These are phyloP conservation scores for Plecotus auritus DNA, from an alignment of 2,113 vertebrate species.

Conservation along the genomic window DNA sequence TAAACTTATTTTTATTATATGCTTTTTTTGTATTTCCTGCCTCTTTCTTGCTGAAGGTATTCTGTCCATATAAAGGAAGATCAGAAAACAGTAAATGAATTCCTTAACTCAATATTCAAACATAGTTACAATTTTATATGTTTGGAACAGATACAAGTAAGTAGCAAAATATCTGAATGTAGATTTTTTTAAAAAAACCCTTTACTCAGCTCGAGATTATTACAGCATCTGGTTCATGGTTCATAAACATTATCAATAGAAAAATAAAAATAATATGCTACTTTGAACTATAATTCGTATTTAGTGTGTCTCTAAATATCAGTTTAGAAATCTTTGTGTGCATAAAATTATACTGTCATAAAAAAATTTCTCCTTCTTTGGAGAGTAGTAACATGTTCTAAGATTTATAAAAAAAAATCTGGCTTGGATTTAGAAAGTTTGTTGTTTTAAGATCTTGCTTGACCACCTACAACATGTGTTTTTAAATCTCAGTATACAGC, in stretches of 20 bases:
- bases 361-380: not conserved
- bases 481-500: constrained; percentile 17
- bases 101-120: not conserved
- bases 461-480: constrained; percentile 33
- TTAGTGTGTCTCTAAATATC: not conserved
- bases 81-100: not conserved
- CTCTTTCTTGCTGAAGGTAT: not conserved
- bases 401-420: not conserved
- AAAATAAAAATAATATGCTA: not conserved
- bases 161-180: not conserved
- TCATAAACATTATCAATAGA: not conserved
- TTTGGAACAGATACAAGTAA: not conserved
- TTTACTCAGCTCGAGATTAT: not conserved
- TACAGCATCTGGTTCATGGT: not conserved
- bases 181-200: not conserved
- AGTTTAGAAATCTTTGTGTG: not conserved
- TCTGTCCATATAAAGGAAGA: not conserved
- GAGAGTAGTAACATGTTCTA: not conserved
- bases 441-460: constrained; percentile 21
- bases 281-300: not conserved
- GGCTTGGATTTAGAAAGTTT: not conserved
- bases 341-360: not conserved
- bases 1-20: not conserved
- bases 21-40: not conserved
- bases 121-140: not conserved